Conservation (phyloP, 2,888 invertebrate species). For the Melanchra persicariae region DNA sequence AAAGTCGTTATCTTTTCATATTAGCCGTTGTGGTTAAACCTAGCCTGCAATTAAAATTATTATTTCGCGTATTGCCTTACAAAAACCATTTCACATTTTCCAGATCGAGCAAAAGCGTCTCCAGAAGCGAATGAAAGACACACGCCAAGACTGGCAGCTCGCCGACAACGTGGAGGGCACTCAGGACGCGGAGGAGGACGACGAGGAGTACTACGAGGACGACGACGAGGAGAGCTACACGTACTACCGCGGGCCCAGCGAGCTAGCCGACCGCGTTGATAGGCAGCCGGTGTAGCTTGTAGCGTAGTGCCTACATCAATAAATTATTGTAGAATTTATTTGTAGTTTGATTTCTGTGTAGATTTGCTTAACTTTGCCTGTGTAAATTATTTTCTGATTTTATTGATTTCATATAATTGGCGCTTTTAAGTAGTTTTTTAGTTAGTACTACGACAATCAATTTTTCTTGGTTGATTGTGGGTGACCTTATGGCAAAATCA, state of each 20-base stretch:
- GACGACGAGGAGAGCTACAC: constrained; percentile 49
- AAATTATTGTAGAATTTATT: constrained; percentile 47
- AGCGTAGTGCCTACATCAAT: constrained; percentile 47
- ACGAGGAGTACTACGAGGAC: constrained; percentile 71
- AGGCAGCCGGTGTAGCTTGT: constrained; percentile 14
- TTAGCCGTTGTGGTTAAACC: not conserved
- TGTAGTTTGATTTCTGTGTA: constrained; percentile 47
- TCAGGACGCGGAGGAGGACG: constrained; percentile 66
- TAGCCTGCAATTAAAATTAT: not conserved
- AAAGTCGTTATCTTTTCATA: too few species aligned
- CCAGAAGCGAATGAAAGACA: constrained; percentile 73
- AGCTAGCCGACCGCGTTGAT: constrained; percentile 44
- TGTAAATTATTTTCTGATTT: not conserved
- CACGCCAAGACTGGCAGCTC: constrained; percentile 68
- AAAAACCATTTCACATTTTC: constrained; percentile 42
- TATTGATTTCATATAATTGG: too few species aligned
- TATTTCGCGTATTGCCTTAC: too few species aligned
- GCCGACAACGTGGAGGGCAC: constrained; percentile 29
- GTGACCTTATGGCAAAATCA: not conserved
- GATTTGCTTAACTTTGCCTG: constrained; percentile 2
- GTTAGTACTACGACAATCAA: too few species aligned
- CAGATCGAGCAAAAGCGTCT: constrained; percentile 84
- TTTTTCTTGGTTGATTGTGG: too few species aligned
- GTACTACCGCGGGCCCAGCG: constrained; percentile 68
- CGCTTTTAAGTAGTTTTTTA: too few species aligned